Conservation (phyloP, 2,888 invertebrate genomes). For the Eulithis testata region DNA sequence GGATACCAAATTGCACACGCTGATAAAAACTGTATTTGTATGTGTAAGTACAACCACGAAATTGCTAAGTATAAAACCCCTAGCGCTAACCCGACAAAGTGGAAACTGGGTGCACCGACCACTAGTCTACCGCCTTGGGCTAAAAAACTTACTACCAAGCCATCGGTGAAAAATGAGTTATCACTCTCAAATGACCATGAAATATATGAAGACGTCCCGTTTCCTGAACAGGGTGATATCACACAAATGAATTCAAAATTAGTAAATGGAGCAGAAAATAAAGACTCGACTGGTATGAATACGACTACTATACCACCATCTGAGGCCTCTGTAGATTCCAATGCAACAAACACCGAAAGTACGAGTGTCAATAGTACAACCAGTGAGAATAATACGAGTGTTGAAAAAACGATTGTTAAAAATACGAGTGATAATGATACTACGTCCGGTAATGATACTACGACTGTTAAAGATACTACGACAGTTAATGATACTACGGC, state of each 20-base stretch:
- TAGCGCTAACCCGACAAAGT: constrained; percentile 38
- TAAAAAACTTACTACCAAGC: constrained; percentile 6
- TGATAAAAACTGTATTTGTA: constrained; percentile 63
- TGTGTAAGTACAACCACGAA: constrained; percentile 55
- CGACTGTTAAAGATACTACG: too few relatives aligned
- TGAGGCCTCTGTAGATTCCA: too few relatives aligned
- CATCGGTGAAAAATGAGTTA: not conserved
- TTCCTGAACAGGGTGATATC: not conserved
- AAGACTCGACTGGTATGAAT: too few relatives aligned
- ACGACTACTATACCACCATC: too few relatives aligned
- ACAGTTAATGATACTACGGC: too few relatives aligned
- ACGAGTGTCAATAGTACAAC: too few relatives aligned
- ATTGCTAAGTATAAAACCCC: constrained; percentile 48
- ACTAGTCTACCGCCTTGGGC: constrained; percentile 63
- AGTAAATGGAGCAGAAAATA: not conserved
- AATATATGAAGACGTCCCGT: constrained; percentile 13
- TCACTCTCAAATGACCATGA: constrained; percentile 4
- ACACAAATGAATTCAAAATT: not conserved
- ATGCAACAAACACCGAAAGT: too few relatives aligned
- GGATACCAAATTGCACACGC: constrained; percentile 62
- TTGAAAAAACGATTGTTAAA: too few relatives aligned
- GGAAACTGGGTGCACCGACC: constrained; percentile 58
- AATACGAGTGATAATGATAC: too few relatives aligned
- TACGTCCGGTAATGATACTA: too few relatives aligned
- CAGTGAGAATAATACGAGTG: too few relatives aligned